These are phyloP conservation scores for Hypolimnas misippus DNA, from an alignment of 2,888 invertebrate genomes.

Conservation along the genomic window DNA sequence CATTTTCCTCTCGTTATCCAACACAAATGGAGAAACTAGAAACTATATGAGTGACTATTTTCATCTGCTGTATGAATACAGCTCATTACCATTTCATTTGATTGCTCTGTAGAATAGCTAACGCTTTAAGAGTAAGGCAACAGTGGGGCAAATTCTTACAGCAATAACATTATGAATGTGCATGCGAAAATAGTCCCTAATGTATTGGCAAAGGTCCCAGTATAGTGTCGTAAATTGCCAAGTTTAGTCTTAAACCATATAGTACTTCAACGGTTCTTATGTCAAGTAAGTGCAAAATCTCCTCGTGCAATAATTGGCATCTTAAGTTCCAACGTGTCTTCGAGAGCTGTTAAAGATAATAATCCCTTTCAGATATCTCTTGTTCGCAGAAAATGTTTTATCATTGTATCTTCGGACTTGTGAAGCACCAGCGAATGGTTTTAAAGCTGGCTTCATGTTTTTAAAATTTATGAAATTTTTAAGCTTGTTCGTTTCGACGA, in stretches of 20 bases:
- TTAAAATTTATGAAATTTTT: not conserved
- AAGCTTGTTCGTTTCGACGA: not conserved
- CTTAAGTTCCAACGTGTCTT: constrained; percentile 15
- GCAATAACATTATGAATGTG: constrained; percentile 19
- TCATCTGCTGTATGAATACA: constrained; percentile 29
- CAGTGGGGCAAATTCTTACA: constrained; percentile 17
- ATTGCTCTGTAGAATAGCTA: constrained; percentile 25
- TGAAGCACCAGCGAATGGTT: constrained; percentile 1
- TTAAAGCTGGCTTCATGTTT: not conserved
- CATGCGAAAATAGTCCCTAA: constrained; percentile 24
- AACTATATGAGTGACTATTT: constrained; percentile 20
- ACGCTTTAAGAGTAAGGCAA: constrained; percentile 19
- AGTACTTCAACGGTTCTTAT: constrained; percentile 3
- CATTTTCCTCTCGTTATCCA: constrained; percentile 23
- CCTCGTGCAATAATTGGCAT: constrained; percentile 29
- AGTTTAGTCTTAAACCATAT: not conserved
- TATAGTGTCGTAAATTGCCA: constrained; percentile 11
- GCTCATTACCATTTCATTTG: constrained; percentile 33
- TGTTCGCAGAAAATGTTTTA: constrained; percentile 8
- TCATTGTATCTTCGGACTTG: not conserved
- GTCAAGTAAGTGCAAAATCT: constrained; percentile 20
- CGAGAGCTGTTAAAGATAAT: constrained; percentile 15
- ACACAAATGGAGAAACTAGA: constrained; percentile 25
- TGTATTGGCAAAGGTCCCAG: constrained; percentile 19
- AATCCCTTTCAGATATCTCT: constrained; percentile 1